Base-by-base conservation (phyloP, 2,113 vertebrate genomes). In the Hippocampus comes region DNA sequence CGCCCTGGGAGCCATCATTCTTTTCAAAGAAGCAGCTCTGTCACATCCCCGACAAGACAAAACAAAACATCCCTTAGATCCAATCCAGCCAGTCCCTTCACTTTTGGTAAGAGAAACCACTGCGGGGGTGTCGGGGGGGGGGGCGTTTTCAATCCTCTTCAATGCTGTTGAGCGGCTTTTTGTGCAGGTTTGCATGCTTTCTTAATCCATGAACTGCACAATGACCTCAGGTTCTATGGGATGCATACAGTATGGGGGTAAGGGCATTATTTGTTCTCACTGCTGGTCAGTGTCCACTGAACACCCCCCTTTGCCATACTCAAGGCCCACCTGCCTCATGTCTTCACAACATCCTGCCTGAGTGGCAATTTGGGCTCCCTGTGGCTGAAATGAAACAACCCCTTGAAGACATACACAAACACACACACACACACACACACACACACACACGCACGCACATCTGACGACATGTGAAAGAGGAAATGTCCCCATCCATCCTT, bases 151-250 rank as follows among this genome's bases (percentile, higher is more conserved):
- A 23, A 56, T 75, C 74, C 70, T 69, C 64, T 73, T 74, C 66
- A 69, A 64, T 63, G 76, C 82, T 77, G 78, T 74, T 79, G 83
- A 80, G 75, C 81, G 56, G 81, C 77, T 68, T 74, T 77, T 76
- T 56, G 68, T 72, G 23, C 72, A 46, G 68, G 15, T 63, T 51
- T 57, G 72, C 81, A 85, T 64, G 70, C 82, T 83, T 77, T 74
- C 77, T 70, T 41, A 78, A 75, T 84, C 80, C 81, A 83, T 81
- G 81, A 71, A 85, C 86, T 82, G 85, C 88, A 89, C 87, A 90
- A 89, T 88, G 90, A 90, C 89, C 89, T 92, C 89, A 92, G 90
- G 89, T 85, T 89, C 70, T 63, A 82, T 80, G 80, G 84, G 76
- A 7, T 43, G 68, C 46, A 83, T 70, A 51, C 48, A 20, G 48